Evolutionary conservation across 2,888 invertebrate genomes (phyloP), one percentile per base, ranked within the genome.

Genomic region (Pammene aurita): DNA sequence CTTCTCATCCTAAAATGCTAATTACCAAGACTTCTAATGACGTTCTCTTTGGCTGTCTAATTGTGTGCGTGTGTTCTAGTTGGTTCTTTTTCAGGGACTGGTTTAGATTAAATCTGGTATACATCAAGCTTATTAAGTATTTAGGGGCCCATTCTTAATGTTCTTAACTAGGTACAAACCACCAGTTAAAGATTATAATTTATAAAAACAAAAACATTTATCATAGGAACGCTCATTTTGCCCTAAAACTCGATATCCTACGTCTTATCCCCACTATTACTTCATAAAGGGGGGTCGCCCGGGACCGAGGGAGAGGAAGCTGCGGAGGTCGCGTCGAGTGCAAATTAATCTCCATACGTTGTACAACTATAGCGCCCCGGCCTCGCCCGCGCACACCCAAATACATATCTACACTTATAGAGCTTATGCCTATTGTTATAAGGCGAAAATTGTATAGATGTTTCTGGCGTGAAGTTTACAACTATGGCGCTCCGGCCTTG

Each of bases 271-370:
- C 1, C 14, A 6, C 18, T 68, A 57, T 58, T 63, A 18, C 11
- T 14, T 75, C 48, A 14, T 11, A 41, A 54, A 74, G 73, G 77
- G 81, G 73, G 77, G 80, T 79, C 76, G 82, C 77, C 74, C 76
- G 77, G 73, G 75, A 74, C 75, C 61, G 70, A 66, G 73, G 72
- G 71, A 66, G 75, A 78, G 81, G 79, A 67, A 71, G 70, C 77
- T 83, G 80, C 74, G 80, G 80, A 81, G 82, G 80, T 78, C 67
- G 71, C 74, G 84, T 80, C 80, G 83, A 86, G 84, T 79, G 84
- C 85, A 88, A 88, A 88, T 88, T 87, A 88, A 88, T 88, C 87
- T 86, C 86, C 85, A 84, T 84, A 87, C 84, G 80, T 84, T 83
- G 79, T 79, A 80, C 78, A 71, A 74, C 66, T 66, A 62, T 38